Evolutionary conservation across 2,888 invertebrate species (phyloP).

Genomic region (Charanyca ferruginea): DNA sequence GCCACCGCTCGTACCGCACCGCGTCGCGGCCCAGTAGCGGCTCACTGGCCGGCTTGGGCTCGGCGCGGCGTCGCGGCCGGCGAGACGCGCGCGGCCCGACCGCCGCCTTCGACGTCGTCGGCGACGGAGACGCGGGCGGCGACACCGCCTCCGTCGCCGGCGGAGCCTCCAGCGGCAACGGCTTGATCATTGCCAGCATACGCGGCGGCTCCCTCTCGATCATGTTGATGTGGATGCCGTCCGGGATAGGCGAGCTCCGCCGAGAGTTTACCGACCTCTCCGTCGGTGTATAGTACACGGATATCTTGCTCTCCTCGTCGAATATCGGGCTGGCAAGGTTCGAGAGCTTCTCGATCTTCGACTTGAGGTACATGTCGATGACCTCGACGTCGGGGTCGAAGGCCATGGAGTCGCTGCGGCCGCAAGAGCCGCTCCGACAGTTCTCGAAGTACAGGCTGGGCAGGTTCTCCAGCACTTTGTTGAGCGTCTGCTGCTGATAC

Average conservation of each 20-base stretch:
- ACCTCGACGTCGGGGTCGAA: slow-evolving; percentile 93
- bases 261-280: slow-evolving; percentile 92
- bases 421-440: slow-evolving; percentile 96
- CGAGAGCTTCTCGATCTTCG: slow-evolving; percentile 92
- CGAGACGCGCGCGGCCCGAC: slow-evolving; percentile 62
- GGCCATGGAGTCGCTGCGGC: slow-evolving; percentile 94
- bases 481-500: slow-evolving; percentile 98
- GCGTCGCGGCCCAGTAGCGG: slow-evolving; percentile 82
- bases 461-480: slow-evolving; percentile 98
- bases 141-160: slow-evolving; percentile 49
- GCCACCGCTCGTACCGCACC: slow-evolving; percentile 63
- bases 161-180: slow-evolving; percentile 70
- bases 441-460: slow-evolving; percentile 98
- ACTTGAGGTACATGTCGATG: slow-evolving; percentile 93
- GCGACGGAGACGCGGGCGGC: slow-evolving; percentile 62
- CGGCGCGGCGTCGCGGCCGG: slow-evolving; percentile 7
- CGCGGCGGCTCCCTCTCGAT: slow-evolving; percentile 89
- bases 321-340: slow-evolving; percentile 87
- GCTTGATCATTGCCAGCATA: slow-evolving; percentile 81
- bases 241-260: slow-evolving; percentile 87
- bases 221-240: slow-evolving; percentile 93
- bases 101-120: slow-evolving; percentile 70
- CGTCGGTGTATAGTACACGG: slow-evolving; percentile 96
- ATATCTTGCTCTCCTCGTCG: slow-evolving; percentile 93
- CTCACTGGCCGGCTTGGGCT: slow-evolving; percentile 83